Evolutionary conservation across 1,140 invertebrate genomes (phyloP).

Genomic region (Bathynomus jamesi): DNA sequence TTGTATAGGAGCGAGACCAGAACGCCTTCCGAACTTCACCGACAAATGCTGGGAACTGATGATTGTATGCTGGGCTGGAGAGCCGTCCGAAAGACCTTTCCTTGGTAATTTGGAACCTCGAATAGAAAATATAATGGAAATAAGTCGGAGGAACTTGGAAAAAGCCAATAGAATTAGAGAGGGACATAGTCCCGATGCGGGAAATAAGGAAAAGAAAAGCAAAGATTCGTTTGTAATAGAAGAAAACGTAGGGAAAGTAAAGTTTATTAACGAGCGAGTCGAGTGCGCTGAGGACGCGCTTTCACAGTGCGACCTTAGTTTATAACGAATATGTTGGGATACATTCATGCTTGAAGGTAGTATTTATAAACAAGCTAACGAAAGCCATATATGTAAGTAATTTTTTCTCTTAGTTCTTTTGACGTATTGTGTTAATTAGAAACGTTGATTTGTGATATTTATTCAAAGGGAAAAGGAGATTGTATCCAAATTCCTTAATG

Average conservation of each 20-base stretch:
- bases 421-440: too few species aligned
- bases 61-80: slow-evolving; percentile 74
- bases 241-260: not conserved
- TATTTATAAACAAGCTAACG: too few species aligned
- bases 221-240: not conserved
- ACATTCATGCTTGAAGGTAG: too few species aligned
- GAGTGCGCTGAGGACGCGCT: not conserved
- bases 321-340: too few species aligned
- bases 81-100: slow-evolving; percentile 63
- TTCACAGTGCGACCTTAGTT: not conserved
- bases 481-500: too few species aligned
- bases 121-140: slow-evolving; percentile 63
- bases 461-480: too few species aligned
- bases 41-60: slow-evolving; percentile 76
- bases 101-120: slow-evolving; percentile 65
- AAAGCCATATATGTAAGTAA: too few species aligned
- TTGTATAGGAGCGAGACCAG: slow-evolving; percentile 56
- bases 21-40: slow-evolving; percentile 63
- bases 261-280: not conserved
- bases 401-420: too few species aligned
- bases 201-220: not conserved
- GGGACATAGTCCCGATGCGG: not conserved
- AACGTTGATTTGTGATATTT: too few species aligned
- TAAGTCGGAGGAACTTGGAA: not conserved
- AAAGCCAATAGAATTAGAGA: not conserved